Conservation (phyloP, 1,140 invertebrate species). For the Drosophila sechellia region DNA sequence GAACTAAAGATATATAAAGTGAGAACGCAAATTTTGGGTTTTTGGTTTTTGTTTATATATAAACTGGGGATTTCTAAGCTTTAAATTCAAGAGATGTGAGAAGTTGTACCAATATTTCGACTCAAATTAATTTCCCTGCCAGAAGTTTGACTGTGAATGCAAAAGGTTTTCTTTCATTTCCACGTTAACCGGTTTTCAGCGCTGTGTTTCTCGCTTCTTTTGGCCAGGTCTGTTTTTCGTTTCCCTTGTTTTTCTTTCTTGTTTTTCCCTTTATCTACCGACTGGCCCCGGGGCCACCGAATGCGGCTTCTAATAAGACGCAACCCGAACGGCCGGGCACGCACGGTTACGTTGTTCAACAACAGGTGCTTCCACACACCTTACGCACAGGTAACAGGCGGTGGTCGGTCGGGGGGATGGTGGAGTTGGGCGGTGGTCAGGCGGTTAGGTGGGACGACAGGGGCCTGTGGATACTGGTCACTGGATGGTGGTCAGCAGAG, state of each 20-base stretch:
- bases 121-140: not conserved
- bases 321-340: slow-evolving; percentile 43
- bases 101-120: too few species aligned
- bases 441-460: not conserved
- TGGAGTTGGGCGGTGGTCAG: not conserved
- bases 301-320: slow-evolving; percentile 65
- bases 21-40: too few species aligned
- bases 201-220: slow-evolving; percentile 21
- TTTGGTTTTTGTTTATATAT: not conserved
- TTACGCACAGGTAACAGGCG: slow-evolving; percentile 11
- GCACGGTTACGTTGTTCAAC: slow-evolving; percentile 61
- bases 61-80: too few species aligned
- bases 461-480: slow-evolving; percentile 6
- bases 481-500: slow-evolving; percentile 2
- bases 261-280: slow-evolving; percentile 49
- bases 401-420: not conserved
- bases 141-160: slow-evolving; percentile 21
- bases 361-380: slow-evolving; percentile 62
- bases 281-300: slow-evolving; percentile 39
- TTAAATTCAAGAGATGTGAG: too few species aligned
- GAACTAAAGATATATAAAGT: not conserved
- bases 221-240: slow-evolving; percentile 28
- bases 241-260: not conserved
- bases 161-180: slow-evolving; percentile 74
- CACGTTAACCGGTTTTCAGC: slow-evolving; percentile 66